Percentiles rank a stretch among this genome's conserved stretches.
phyloP scores from a whole-genome alignment of 1,140 invertebrate genomes.

The Reticulitermes speratus region DNA sequence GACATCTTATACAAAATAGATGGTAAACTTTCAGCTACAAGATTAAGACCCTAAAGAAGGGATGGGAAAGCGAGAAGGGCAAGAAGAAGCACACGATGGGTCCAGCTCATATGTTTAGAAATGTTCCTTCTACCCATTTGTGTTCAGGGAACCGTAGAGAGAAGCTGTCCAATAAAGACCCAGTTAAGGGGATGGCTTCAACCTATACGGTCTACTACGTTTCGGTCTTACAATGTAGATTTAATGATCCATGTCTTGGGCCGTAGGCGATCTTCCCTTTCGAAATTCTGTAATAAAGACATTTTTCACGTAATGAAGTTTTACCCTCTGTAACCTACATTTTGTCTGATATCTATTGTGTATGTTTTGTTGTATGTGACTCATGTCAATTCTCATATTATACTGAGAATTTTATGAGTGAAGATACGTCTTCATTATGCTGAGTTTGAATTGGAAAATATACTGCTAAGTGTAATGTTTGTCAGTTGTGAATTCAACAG shows the following conservation, averaged over 20 bases:
- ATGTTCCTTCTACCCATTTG: background rate
- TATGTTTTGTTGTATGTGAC: background rate
- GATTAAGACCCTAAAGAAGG: background rate
- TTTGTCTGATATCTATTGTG: background rate
- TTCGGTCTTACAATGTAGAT: background rate
- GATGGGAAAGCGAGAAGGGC: background rate
- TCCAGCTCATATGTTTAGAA: background rate
- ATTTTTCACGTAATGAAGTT: constrained; percentile 14
- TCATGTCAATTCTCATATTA: background rate
- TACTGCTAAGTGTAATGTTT: no score
- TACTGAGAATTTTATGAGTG: background rate
- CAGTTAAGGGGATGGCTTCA: background rate
- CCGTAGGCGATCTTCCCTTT: background rate
- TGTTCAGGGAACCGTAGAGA: constrained; percentile 11
- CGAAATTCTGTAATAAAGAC: constrained; percentile 2
- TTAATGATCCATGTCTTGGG: constrained; percentile 15
- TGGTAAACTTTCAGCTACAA: background rate
- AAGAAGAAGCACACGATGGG: background rate
- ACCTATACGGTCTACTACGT: background rate
- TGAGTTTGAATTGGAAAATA: no score
- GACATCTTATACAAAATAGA: background rate
- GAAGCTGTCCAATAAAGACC: constrained; percentile 13
- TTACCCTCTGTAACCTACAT: background rate
- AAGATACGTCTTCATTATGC: no score
- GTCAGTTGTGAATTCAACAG: no score